Evolutionary conservation across 1,140 invertebrate genomes (phyloP), one percentile per base, ranked within the genome.

Genomic region (Dendrolimus punctatus): DNA sequence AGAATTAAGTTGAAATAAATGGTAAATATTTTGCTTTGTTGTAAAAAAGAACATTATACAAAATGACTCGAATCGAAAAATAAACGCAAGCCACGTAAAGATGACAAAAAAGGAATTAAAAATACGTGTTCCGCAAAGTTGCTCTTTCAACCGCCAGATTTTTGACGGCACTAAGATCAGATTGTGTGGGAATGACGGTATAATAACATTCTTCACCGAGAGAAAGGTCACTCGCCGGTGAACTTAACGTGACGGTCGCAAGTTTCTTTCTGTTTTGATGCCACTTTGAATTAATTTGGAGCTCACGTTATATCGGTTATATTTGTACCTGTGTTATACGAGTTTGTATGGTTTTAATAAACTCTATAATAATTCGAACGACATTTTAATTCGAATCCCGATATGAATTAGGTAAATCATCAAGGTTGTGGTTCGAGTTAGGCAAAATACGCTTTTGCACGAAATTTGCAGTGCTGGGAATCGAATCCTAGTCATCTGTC

Each of bases 171-270:
- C 51, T 49, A 51, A 60, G 51, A 56, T 57, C 49, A 58, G 55
- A 55, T 63, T 62, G 66, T 74, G 71, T 81, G 75, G 72, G 74
- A 76, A 79, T 77, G 74, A 73, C 64, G 76, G 69, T 72, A 76
- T 74, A 81, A 77, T 74, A 73, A 66, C 61, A 76, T 79, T 79
- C 70, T 64, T 76, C 58, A 54, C 51, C 53, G 61, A 70, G 58
- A 57, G 65, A 81, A 81, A 77, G 78, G 74, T 81, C 76, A 79
- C 57, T 66, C 66, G 55, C 67, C 50, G 49, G 53, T 70, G 64
- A 73, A 68, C 70, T 55, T 60, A 60, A 41, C 52, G 42, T 49
- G 63, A 53, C 49, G 56, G 8, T 57, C 57, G 50, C 59, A 45
- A 36, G 48, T 55, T 53, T 56, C 56, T 48, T 7, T 59, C 58